A percentile compares a stretch with the other conserved stretches of the same genome.
Conservation (phyloP, 2,797 vertebrate genomes). For the Urosaurus nigricauda region DNA sequence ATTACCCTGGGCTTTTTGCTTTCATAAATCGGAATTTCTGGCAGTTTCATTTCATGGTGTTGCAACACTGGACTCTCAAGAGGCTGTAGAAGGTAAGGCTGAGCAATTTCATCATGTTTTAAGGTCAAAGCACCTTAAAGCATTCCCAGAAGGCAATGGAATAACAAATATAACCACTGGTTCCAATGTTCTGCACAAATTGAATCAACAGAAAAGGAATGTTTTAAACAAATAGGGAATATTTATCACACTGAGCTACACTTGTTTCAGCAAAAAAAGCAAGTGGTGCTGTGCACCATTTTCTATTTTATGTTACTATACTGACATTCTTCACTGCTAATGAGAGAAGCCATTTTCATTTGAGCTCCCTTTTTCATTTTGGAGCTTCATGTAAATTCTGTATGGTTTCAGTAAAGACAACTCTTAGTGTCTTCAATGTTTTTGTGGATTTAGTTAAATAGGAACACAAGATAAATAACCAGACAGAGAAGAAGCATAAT, state of each 20-base stretch:
- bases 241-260: slow-evolving; percentile 16
- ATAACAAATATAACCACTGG: slow-evolving; percentile 27
- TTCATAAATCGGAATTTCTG: slow-evolving; percentile 62
- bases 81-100: slow-evolving; percentile 41
- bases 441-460: not conserved
- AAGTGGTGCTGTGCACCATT: not conserved
- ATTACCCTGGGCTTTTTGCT: slow-evolving; percentile 7
- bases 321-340: slow-evolving; percentile 34
- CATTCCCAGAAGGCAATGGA: slow-evolving; percentile 30
- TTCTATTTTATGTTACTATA: slow-evolving; percentile 38
- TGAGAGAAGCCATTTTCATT: slow-evolving; percentile 20
- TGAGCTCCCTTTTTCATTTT: slow-evolving; percentile 14
- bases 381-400: not conserved
- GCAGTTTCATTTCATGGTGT: slow-evolving; percentile 56
- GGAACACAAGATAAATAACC: slow-evolving; percentile 9
- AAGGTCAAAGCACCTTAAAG: slow-evolving; percentile 54
- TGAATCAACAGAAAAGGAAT: slow-evolving; percentile 34
- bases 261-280: slow-evolving; percentile 20
- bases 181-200: slow-evolving; percentile 25
- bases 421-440: slow-evolving; percentile 24
- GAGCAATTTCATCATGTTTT: slow-evolving; percentile 54
- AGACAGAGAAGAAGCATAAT: not conserved
- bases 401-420: slow-evolving; percentile 10
- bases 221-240: slow-evolving; percentile 41
- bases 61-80: slow-evolving; percentile 44